These are phyloP conservation scores for Zaprionus africanus DNA, from an alignment of 1,140 invertebrate species.

Conservation along the genomic window DNA sequence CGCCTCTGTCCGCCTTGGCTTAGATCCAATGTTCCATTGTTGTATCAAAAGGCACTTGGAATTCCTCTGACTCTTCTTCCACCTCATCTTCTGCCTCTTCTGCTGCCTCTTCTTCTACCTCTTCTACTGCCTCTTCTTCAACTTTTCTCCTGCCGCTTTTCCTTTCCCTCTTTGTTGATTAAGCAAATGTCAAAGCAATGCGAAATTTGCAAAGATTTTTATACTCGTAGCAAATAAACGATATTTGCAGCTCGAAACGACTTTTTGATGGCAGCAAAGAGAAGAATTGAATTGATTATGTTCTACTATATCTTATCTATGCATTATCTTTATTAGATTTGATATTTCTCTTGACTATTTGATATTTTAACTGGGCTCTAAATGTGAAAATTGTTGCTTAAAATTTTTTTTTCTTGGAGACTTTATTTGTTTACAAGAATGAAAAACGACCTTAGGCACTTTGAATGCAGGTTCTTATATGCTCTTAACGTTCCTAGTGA, in stretches of 20 bases:
- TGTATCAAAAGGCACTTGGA: slow-evolving; percentile 16
- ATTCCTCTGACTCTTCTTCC: slow-evolving; percentile 3
- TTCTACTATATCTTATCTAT: no score
- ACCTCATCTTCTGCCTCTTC: background rate
- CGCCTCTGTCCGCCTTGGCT: background rate
- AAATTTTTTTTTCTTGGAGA: no score
- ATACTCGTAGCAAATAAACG: slow-evolving; percentile 31
- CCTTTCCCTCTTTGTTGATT: slow-evolving; percentile 3
- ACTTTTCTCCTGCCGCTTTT: background rate
- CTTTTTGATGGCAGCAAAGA: no score
- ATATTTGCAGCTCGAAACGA: slow-evolving; percentile 12
- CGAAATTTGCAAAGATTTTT: slow-evolving; percentile 35
- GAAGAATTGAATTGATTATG: no score
- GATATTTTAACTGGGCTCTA: no score
- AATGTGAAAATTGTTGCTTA: no score
- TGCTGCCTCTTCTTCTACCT: background rate
- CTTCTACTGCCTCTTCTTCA: background rate
- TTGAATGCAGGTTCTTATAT: no score
- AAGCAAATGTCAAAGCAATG: slow-evolving; percentile 33
- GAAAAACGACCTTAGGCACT: no score
- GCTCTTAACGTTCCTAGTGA: no score
- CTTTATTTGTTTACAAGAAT: no score
- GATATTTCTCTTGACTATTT: no score
- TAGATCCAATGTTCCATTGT: slow-evolving; percentile 33
- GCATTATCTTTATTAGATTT: no score